Conservation (phyloP, 2,113 vertebrate species). For the Caretta caretta region DNA sequence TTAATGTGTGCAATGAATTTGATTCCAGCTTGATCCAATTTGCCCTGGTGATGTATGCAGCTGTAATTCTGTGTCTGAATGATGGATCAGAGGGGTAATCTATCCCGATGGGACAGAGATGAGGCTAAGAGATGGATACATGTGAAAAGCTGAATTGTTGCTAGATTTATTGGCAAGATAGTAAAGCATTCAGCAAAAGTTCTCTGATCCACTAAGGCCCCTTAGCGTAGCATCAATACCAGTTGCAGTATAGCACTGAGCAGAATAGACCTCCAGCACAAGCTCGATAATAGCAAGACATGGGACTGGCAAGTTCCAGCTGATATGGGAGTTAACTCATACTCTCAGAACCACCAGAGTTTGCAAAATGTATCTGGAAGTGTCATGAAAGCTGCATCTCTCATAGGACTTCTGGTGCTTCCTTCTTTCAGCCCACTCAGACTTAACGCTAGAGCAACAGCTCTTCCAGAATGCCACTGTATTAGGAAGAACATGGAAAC, state of each 20-base stretch:
- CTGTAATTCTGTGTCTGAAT: conserved; percentile 33
- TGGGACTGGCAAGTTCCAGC: neutral
- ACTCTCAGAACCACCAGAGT: neutral
- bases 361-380: conserved; percentile 15
- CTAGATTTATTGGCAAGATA: conserved; percentile 2
- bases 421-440: neutral
- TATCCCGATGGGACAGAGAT: conserved; percentile 19
- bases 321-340: neutral
- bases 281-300: neutral
- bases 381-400: neutral
- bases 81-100: conserved; percentile 51
- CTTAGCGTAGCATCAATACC: neutral
- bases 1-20: conserved; percentile 46
- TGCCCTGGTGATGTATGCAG: conserved; percentile 56
- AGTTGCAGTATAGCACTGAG: neutral
- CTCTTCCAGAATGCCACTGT: neutral
- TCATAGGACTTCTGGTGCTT: neutral
- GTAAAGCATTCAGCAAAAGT: neutral
- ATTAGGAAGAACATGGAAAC: neutral
- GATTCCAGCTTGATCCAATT: conserved; percentile 59
- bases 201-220: neutral
- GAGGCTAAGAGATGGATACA: neutral
- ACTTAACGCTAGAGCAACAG: neutral
- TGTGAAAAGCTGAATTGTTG: conserved; percentile 31
- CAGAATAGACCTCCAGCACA: neutral